Percentiles rank a stretch among this genome's conserved stretches.
Conservation (phyloP, 2,113 vertebrate genomes). For the Lepidothrix coronata region DNA sequence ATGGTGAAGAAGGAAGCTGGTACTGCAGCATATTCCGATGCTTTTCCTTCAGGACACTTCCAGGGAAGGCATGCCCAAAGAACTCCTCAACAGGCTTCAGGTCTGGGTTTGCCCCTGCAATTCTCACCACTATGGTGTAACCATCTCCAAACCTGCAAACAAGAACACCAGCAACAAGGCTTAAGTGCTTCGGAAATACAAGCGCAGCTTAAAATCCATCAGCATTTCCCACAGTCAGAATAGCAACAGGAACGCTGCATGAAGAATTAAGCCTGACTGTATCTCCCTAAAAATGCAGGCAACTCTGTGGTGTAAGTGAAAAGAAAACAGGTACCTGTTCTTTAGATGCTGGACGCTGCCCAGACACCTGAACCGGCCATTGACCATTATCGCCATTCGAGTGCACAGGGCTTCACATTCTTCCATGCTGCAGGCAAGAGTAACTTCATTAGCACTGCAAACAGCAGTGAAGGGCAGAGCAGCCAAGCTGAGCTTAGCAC, state of each 20-base stretch:
- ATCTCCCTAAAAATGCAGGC: background rate
- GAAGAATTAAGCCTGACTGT: background rate
- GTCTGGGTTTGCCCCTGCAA: constrained; percentile 87
- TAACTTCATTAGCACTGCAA: background rate
- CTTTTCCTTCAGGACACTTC: constrained; percentile 92
- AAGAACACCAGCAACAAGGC: background rate
- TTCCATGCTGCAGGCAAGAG: constrained; percentile 87
- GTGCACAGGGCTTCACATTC: constrained; percentile 98
- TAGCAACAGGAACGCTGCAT: background rate
- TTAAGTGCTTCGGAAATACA: background rate
- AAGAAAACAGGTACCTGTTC: constrained; percentile 81
- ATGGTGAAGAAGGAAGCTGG: constrained; percentile 89
- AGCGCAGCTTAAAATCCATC: background rate
- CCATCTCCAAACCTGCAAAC: constrained; percentile 93
- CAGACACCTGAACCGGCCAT: constrained; percentile 92
- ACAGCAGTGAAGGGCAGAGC: background rate
- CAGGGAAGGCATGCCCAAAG: constrained; percentile 89
- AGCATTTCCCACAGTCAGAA: background rate
- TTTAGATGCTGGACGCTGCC: constrained; percentile 98
- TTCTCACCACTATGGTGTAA: constrained; percentile 93
- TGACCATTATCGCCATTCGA: constrained; percentile 99
- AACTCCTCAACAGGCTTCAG: constrained; percentile 92
- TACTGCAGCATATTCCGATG: constrained; percentile 97
- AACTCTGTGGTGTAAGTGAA: background rate
- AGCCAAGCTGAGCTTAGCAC: background rate